Evolutionary conservation across 2,797 vertebrate genomes (phyloP).

Genomic region (Zalophus californianus): DNA sequence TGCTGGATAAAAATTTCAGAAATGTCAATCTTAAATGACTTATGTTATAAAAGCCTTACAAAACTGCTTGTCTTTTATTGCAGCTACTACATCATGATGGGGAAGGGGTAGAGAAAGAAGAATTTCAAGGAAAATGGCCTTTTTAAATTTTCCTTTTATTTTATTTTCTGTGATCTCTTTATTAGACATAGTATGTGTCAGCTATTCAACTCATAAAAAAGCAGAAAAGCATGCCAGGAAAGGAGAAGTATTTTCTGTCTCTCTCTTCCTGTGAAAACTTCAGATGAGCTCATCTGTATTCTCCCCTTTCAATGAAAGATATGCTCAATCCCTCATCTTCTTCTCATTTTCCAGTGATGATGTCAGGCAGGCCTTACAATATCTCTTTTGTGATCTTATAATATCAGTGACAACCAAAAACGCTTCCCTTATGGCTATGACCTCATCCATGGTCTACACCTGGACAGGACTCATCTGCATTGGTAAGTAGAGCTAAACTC

Average conservation of each 20-base stretch:
- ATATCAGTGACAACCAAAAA: conserved; percentile 76
- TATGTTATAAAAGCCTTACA: conserved; percentile 47
- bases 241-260: conserved; percentile 72
- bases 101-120: conserved; percentile 54
- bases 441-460: conserved; percentile 64
- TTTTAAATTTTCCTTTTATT: conserved; percentile 73
- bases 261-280: conserved; percentile 70
- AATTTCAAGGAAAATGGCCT: conserved; percentile 48
- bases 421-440: conserved; percentile 71
- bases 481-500: conserved; percentile 42
- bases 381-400: conserved; percentile 79
- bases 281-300: conserved; percentile 77
- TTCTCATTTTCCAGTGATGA: conserved; percentile 73
- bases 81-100: conserved; percentile 68
- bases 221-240: conserved; percentile 72
- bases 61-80: conserved; percentile 62
- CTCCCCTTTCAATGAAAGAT: conserved; percentile 71
- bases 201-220: conserved; percentile 68
- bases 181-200: conserved; percentile 81
- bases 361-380: conserved; percentile 70
- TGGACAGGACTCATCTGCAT: conserved; percentile 65
- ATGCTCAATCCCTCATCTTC: conserved; percentile 22
- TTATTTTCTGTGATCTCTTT: conserved; percentile 63
- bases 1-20: conserved; percentile 44
- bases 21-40: conserved; percentile 47